Evolutionary conservation across 1,140 invertebrate species (phyloP).

Genomic region (Thereuonema tuberculata): DNA sequence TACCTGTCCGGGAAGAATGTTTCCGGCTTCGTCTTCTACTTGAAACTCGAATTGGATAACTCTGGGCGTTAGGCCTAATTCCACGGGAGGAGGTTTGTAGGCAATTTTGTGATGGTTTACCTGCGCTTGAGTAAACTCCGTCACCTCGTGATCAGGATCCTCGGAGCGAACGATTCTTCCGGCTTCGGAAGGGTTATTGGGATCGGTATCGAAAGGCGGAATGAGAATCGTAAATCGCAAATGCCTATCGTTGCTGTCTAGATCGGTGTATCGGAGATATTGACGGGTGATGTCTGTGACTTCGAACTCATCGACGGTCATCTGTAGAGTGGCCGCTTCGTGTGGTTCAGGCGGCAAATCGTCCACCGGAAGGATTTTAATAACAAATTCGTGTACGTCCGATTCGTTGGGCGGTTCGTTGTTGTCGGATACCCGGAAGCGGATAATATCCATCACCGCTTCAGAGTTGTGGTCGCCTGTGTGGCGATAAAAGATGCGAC

Average conservation of each 20-base stretch:
- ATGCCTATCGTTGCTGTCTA: conserved; percentile 27
- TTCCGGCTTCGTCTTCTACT: conserved; percentile 30
- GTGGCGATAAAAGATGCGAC: conserved; percentile 32
- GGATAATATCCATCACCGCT: conserved; percentile 24
- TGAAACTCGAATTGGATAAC: conserved; percentile 30
- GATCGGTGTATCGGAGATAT: conserved; percentile 28
- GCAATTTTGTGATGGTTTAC: conserved; percentile 33
- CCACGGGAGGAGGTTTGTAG: conserved; percentile 29
- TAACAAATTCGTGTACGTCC: conserved; percentile 23
- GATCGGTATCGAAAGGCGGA: conserved; percentile 28
- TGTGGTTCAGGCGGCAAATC: conserved; percentile 30
- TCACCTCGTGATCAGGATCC: conserved; percentile 20
- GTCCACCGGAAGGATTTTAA: conserved; percentile 32
- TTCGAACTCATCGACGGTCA: conserved; percentile 30
- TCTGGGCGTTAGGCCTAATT: conserved; percentile 29
- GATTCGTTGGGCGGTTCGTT: conserved; percentile 31
- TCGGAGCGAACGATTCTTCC: conserved; percentile 30
- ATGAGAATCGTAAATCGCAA: conserved; percentile 25
- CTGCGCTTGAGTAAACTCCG: conserved; percentile 30
- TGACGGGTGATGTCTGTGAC: conserved; percentile 27
- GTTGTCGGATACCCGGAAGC: conserved; percentile 27
- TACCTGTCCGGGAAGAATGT: conserved; percentile 26
- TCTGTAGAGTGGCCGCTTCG: conserved; percentile 24
- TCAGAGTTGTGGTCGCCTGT: conserved; percentile 24
- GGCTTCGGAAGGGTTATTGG: conserved; percentile 23